Base-by-base conservation (phyloP, 1,140 invertebrate species). In the Drosophila pandora region DNA sequence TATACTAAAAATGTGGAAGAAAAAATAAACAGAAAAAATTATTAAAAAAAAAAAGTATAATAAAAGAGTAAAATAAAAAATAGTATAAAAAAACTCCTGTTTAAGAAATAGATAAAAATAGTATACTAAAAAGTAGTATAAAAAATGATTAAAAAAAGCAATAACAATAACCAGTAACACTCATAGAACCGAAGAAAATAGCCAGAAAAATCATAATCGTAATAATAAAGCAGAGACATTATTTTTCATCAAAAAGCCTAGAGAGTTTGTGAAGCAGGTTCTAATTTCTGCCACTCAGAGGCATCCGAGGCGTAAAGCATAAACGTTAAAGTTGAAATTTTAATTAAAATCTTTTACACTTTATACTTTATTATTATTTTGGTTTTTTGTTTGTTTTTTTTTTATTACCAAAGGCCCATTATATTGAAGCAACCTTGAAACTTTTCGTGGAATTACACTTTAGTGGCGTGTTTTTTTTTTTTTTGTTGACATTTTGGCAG, bases 241-340 rank as follows among this genome's bases (percentile, higher is more conserved):
- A 54, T 25, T 65, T 65, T 65, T 22, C 22, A 37, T 65, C 23
- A 54, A 30, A 17, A 63, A 63, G 21, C 17, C 17, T 17, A 17
- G 17, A 41, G 8, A 49, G 10, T 12, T 8, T 30, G 3, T 47
- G 10, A 17, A 30, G n/a, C 63, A n/a, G 5, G 21, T 59, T 50
- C 39, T 43, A 39, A 37, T 49, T 41, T 21, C 8, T 9, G 12
- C 12, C 3, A 25, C 25, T 5, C 2, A 25, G 17, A 17, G 17
- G 17, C 17, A 17, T 17, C 17, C 0, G 17, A 25, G 0, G 25
- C 25, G 2, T 28, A 28, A 28, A 28, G 4, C n/a, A 1, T 0
- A 32, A 45, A 32, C 13, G 41, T 43, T 43, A n/a, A 48, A 21
- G 25, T 32, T 32, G 4, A 5, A 22, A 25, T 22, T 47, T 23